phyloP scores from a whole-genome alignment of 2,113 vertebrate species.

The Hypomesus transpacificus region DNA sequence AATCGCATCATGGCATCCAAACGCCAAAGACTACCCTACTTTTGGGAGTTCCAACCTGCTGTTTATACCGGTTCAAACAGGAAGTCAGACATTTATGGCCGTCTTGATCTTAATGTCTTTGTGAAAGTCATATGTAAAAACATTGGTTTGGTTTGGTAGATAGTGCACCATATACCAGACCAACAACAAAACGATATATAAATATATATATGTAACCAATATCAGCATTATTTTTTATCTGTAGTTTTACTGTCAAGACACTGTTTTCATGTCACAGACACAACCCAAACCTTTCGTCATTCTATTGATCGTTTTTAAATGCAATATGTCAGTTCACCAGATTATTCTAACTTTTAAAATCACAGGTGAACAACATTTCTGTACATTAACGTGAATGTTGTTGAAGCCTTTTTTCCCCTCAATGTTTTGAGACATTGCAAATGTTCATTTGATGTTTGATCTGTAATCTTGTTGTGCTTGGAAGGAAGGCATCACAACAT shows the following conservation, averaged over 20 bases:
- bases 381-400: not conserved
- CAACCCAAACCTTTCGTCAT: conserved; percentile 21
- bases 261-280: conserved; percentile 24
- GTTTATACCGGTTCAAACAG: conserved; percentile 20
- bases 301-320: conserved; percentile 15
- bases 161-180: conserved; percentile 27
- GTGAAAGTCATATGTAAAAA: conserved; percentile 30
- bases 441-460: conserved; percentile 2
- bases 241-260: conserved; percentile 10
- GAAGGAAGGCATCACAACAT: not conserved
- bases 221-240: not conserved
- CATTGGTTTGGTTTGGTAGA: too few relatives aligned
- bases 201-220: not conserved
- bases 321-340: conserved; percentile 35
- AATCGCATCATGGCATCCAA: conserved; percentile 7
- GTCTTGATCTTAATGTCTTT: conserved; percentile 28
- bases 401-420: conserved; percentile 15
- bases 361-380: conserved; percentile 7
- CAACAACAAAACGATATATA: conserved; percentile 11
- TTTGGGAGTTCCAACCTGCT: not conserved
- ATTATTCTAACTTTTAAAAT: conserved; percentile 36
- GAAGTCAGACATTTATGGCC: conserved; percentile 17
- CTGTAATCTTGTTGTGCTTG: not conserved
- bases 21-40: conserved; percentile 43
- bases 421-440: conserved; percentile 21